Evolutionary conservation across 2,888 invertebrate species (phyloP).

Genomic region (Lasioglossum lativentre): DNA sequence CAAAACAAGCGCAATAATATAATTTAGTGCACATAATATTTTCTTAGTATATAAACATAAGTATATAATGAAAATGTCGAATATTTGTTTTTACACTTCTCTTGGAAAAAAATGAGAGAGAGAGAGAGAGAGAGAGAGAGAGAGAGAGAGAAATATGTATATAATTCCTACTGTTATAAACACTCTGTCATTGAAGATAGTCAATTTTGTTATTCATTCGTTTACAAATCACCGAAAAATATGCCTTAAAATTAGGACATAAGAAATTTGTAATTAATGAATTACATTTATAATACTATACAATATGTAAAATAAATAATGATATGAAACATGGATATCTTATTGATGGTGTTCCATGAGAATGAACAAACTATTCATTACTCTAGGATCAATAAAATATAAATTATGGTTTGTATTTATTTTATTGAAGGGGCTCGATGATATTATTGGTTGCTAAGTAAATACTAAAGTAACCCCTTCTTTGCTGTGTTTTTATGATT

Average conservation of each 20-base stretch:
- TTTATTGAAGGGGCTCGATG: constrained; percentile 34
- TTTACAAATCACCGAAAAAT: constrained; percentile 68
- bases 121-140: no score
- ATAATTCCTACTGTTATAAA: constrained; percentile 46
- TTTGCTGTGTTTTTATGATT: constrained; percentile 12
- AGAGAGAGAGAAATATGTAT: constrained; percentile 19
- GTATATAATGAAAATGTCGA: constrained; percentile 34
- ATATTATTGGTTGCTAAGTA: constrained; percentile 8
- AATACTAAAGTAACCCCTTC: constrained; percentile 20
- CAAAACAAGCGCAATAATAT: constrained; percentile 48
- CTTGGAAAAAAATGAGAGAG: constrained; percentile 8
- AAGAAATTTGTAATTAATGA: constrained; percentile 70
- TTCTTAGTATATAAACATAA: constrained; percentile 47
- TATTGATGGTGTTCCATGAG: constrained; percentile 20
- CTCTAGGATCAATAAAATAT: constrained; percentile 18
- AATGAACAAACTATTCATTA: constrained; percentile 9
- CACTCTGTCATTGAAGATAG: constrained; percentile 43
- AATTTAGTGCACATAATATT: constrained; percentile 54
- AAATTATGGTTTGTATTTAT: background rate
- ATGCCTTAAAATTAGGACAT: constrained; percentile 71
- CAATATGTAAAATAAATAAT: constrained; percentile 65
- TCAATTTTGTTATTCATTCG: constrained; percentile 49
- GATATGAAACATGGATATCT: constrained; percentile 35
- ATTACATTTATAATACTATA: constrained; percentile 71
- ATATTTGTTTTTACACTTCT: constrained; percentile 51